Evolutionary conservation across 2,888 invertebrate genomes (phyloP).

Genomic region (Melanotus villosus): DNA sequence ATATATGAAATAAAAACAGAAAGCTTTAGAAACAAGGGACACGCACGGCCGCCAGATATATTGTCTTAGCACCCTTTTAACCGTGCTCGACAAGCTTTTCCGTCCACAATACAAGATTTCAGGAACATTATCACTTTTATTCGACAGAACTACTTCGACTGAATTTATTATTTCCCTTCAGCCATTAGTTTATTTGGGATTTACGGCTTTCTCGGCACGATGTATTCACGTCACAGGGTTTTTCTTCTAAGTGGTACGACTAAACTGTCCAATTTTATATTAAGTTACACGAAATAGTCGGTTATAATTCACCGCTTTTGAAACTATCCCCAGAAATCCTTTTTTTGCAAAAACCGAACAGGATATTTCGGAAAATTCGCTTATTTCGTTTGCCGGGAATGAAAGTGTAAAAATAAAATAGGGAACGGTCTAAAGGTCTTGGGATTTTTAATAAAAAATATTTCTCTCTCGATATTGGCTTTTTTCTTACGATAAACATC

Average conservation of each 20-base stretch:
- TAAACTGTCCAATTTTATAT: constrained; percentile 27
- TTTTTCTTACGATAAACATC: background rate
- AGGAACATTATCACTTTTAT: constrained; percentile 59
- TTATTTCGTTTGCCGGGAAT: background rate
- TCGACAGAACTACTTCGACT: constrained; percentile 52
- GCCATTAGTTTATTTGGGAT: constrained; percentile 32
- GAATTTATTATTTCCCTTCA: constrained; percentile 52
- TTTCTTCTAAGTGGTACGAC: constrained; percentile 19
- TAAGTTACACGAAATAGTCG: constrained; percentile 21
- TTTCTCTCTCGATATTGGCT: background rate
- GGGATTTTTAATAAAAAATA: constrained; percentile 8
- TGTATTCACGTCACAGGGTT: constrained; percentile 31
- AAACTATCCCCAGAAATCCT: background rate
- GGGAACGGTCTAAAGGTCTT: background rate
- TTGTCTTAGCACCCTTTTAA: constrained; percentile 52
- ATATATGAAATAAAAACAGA: constrained; percentile 44
- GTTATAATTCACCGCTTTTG: constrained; percentile 19
- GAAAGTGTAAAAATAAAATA: background rate
- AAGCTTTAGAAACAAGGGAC: constrained; percentile 35
- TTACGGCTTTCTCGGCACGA: constrained; percentile 12
- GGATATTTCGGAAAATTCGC: constrained; percentile 7
- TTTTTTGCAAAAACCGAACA: background rate
- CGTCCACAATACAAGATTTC: constrained; percentile 53
- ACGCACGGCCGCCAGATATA: constrained; percentile 44
- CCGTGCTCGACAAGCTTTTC: constrained; percentile 50